A percentile compares a stretch with the other conserved stretches of the same genome.
Conservation (phyloP, 2,113 vertebrate species). For the Albula goreensis region DNA sequence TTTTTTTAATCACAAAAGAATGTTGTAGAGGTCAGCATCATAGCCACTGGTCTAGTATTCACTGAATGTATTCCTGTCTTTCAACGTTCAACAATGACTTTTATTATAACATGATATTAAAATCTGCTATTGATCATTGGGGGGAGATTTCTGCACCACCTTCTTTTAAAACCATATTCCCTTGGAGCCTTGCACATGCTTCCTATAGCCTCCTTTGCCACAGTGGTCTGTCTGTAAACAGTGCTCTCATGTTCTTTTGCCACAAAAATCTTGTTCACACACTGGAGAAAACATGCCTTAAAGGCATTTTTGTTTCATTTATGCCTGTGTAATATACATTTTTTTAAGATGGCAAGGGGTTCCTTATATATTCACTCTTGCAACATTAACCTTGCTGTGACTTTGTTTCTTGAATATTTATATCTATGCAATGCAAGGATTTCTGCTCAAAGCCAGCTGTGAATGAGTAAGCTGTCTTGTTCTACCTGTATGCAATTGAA, state of each 20-base stretch:
- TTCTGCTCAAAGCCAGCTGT: background rate
- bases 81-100: too few relatives aligned
- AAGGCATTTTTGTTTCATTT: background rate
- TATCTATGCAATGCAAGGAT: background rate
- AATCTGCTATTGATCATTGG: too few relatives aligned
- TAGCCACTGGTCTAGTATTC: too few relatives aligned
- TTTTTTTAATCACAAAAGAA: too few relatives aligned
- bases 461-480: background rate
- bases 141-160: background rate
- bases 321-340: background rate
- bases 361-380: background rate
- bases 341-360: background rate
- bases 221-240: background rate
- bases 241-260: background rate
- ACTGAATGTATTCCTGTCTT: too few relatives aligned
- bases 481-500: background rate
- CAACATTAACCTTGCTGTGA: background rate
- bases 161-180: background rate
- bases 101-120: too few relatives aligned
- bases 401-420: background rate
- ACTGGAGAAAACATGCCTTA: slow-evolving; percentile 13
- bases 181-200: background rate
- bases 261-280: background rate
- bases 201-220: background rate
- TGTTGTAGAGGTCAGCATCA: too few relatives aligned